Percentiles rank a stretch among this genome's conserved stretches.
Evolutionary conservation across 2,113 vertebrate genomes (phyloP).

Genomic region (Fukomys damarensis): DNA sequence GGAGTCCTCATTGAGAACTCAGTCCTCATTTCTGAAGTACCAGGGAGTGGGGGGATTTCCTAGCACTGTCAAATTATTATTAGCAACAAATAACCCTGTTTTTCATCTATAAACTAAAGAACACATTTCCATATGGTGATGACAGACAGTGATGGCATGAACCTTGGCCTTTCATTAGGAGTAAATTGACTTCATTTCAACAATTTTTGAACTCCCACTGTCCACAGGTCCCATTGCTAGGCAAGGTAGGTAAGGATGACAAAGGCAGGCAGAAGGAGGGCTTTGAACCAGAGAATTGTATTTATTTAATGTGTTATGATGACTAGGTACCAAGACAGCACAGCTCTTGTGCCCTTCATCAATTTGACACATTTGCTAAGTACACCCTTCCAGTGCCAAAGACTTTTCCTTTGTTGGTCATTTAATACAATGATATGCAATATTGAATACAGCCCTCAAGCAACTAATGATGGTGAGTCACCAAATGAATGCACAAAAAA

Average conservation of each 20-base stretch:
- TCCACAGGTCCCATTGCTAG: neutral
- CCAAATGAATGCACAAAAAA: neutral
- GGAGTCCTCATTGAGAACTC: neutral
- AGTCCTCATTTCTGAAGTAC: neutral
- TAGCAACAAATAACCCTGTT: neutral
- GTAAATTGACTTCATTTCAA: neutral
- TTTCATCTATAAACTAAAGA: neutral
- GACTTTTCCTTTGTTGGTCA: neutral
- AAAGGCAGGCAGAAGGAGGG: neutral
- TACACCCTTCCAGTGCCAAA: neutral
- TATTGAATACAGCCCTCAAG: neutral
- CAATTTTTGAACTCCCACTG: neutral
- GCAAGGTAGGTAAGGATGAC: neutral
- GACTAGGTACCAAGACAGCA: neutral
- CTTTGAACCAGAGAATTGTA: conserved; percentile 16
- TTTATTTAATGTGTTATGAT: neutral
- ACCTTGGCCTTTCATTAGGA: neutral
- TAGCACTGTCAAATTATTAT: neutral
- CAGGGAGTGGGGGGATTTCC: neutral
- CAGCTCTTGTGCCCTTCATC: neutral
- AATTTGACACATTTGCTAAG: neutral
- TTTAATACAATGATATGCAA: neutral
- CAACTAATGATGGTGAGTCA: neutral
- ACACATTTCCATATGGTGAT: neutral
- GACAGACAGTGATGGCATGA: neutral